phyloP scores from a whole-genome alignment of 1,140 invertebrate genomes.

The Drosophila jambulina region DNA sequence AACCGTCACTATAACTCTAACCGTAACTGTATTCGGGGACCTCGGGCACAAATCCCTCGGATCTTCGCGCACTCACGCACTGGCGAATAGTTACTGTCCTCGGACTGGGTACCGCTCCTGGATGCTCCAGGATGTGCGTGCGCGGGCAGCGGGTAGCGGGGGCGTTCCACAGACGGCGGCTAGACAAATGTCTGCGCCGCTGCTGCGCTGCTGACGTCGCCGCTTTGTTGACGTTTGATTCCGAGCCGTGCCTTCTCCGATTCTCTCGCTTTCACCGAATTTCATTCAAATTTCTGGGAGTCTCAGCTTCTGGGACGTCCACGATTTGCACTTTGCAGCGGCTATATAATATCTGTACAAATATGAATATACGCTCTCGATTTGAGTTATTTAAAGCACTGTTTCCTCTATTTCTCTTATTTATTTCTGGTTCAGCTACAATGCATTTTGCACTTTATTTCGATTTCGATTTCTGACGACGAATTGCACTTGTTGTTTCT shows the following conservation, averaged over 20 bases:
- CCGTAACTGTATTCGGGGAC: not conserved
- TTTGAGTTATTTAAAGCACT: constrained; percentile 39
- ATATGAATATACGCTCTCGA: constrained; percentile 50
- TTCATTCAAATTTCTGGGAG: constrained; percentile 49
- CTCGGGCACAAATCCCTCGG: constrained; percentile 21
- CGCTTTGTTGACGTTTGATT: constrained; percentile 39
- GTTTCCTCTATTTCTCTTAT: constrained; percentile 34
- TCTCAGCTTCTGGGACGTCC: constrained; percentile 16
- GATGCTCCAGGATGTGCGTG: constrained; percentile 5
- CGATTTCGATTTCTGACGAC: constrained; percentile 28
- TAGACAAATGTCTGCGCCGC: constrained; percentile 32
- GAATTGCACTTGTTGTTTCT: constrained; percentile 78
- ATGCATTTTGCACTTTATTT: constrained; percentile 77
- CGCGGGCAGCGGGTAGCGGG: constrained; percentile 1
- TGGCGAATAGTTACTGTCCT: constrained; percentile 2
- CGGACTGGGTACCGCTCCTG: constrained; percentile 1
- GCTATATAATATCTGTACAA: constrained; percentile 55
- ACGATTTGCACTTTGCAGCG: constrained; percentile 38
- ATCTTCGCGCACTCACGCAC: constrained; percentile 19
- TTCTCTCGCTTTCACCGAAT: constrained; percentile 48
- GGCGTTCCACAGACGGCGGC: constrained; percentile 25
- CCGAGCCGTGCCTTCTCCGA: constrained; percentile 3
- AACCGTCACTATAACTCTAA: constrained; percentile 1
- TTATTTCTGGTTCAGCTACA: constrained; percentile 65
- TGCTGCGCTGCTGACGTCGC: constrained; percentile 16